Percentiles rank a stretch among this genome's conserved stretches.
These are phyloP conservation scores for Oryzias melastigma DNA, from an alignment of 2,113 vertebrate species.

Conservation along the genomic window DNA sequence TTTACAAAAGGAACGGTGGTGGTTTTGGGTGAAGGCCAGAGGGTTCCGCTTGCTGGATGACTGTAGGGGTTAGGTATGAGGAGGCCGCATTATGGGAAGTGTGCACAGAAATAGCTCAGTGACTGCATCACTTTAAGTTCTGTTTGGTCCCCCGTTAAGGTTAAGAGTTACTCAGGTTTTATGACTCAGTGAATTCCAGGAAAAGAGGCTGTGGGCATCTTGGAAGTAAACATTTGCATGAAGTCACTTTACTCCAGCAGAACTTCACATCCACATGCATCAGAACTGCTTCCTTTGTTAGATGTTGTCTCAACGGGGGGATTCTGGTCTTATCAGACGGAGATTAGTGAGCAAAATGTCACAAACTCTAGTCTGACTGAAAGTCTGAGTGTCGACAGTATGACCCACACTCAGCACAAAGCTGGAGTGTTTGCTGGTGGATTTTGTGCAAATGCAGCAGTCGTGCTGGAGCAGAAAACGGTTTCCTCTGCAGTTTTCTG, in stretches of 20 bases:
- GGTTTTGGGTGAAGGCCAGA: neutral
- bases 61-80: constrained; percentile 12
- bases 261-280: neutral
- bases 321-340: constrained; percentile 28
- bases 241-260: constrained; percentile 24
- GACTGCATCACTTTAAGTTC: constrained; percentile 23
- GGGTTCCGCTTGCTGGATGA: neutral
- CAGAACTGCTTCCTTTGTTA: neutral
- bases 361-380: neutral
- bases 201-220: constrained; percentile 1
- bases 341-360: neutral
- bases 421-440: too few species aligned
- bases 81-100: constrained; percentile 13
- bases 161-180: constrained; percentile 40
- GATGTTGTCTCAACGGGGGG: constrained; percentile 7
- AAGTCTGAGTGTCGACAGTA: too few species aligned
- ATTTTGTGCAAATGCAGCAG: too few species aligned
- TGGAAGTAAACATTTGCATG: constrained; percentile 40
- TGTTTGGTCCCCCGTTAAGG: constrained; percentile 48
- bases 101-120: constrained; percentile 16
- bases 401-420: too few species aligned
- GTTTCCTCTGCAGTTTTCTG: too few species aligned
- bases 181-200: constrained; percentile 10
- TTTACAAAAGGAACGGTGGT: too few species aligned
- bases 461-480: too few species aligned